phyloP scores from a whole-genome alignment of 2,113 vertebrate species.

The Spilogale gracilis region DNA sequence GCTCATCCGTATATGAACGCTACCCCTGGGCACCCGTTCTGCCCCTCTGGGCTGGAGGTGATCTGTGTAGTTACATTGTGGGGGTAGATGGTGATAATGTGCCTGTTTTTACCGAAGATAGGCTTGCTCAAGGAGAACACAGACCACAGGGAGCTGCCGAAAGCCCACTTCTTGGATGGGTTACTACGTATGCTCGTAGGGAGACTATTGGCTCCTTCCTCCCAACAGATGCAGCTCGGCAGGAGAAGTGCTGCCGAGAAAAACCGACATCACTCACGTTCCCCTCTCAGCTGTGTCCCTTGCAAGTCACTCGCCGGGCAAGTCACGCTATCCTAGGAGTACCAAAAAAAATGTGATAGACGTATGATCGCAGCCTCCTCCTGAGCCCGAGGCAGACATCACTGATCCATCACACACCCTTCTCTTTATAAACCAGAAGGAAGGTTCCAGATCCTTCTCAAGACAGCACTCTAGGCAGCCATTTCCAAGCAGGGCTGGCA shows the following conservation, averaged over 20 bases:
- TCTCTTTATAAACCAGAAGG: neutral
- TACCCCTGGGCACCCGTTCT: neutral
- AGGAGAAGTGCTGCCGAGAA: neutral
- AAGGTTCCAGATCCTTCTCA: constrained; percentile 15
- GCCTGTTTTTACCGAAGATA: neutral
- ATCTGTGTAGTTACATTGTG: fast-evolving
- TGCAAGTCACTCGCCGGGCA: neutral
- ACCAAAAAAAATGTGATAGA: neutral
- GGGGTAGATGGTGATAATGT: neutral
- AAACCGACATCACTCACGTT: neutral
- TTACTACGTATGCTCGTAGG: too few relatives aligned
- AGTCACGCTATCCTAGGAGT: neutral
- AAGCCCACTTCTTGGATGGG: neutral
- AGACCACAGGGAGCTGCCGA: neutral
- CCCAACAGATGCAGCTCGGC: neutral
- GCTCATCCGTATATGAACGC: too few relatives aligned
- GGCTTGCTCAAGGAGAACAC: neutral
- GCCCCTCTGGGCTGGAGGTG: neutral
- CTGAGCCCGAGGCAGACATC: neutral
- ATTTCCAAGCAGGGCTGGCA: neutral
- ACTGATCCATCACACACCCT: neutral
- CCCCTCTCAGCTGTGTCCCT: neutral
- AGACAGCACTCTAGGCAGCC: neutral
- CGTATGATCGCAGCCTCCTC: neutral
- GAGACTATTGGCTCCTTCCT: neutral